Conservation (phyloP, 2,797 vertebrate species). For the Urosaurus nigricauda region DNA sequence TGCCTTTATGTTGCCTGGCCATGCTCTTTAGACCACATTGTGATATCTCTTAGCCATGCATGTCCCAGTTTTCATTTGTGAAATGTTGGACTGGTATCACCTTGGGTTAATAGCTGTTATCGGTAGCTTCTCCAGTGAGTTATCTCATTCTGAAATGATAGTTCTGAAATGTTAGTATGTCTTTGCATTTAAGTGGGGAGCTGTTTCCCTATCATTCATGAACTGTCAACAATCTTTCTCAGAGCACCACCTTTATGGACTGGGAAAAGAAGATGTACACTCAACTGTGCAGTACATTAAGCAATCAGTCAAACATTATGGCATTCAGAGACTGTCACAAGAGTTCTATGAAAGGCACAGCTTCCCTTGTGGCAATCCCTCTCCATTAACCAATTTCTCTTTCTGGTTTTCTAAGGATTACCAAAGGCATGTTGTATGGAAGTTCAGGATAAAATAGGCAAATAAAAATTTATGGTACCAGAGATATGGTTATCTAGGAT, state of each 20-base stretch:
- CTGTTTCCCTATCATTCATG: constrained; percentile 19
- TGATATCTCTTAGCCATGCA: too few species aligned
- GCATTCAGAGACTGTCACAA: neutral
- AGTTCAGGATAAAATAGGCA: neutral
- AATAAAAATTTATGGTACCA: neutral
- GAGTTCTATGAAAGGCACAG: neutral
- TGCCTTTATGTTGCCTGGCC: too few species aligned
- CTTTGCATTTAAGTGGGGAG: neutral
- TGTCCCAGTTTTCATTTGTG: too few species aligned
- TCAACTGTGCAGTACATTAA: neutral
- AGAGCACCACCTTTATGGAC: accelerated
- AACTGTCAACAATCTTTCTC: accelerated
- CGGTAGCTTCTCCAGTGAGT: neutral
- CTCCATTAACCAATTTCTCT: neutral
- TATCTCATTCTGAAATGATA: constrained; percentile 30
- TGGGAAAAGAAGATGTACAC: accelerated
- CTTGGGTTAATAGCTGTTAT: neutral
- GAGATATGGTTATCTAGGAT: neutral
- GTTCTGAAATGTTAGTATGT: neutral
- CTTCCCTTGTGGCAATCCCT: accelerated
- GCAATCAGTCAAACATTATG: neutral
- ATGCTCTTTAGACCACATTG: too few species aligned
- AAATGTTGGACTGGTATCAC: neutral
- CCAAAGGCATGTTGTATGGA: accelerated
- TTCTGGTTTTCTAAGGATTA: neutral